These are phyloP conservation scores for Enteromius treurensis DNA, from an alignment of 2,797 vertebrate genomes.

Conservation along the genomic window DNA sequence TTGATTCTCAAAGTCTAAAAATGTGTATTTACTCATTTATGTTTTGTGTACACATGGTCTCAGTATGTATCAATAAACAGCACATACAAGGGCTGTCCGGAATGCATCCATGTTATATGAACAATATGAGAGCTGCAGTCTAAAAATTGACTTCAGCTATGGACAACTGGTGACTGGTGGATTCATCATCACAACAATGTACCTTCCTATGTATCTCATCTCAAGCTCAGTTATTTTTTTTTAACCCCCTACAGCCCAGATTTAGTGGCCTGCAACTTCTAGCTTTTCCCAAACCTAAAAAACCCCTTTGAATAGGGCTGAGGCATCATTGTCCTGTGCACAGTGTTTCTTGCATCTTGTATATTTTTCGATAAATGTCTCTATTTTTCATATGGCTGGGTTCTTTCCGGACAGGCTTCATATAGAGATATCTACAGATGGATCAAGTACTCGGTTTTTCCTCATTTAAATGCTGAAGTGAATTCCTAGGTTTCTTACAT, in stretches of 20 bases:
- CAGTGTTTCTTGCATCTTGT: not conserved
- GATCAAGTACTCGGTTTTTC: not conserved
- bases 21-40: not conserved
- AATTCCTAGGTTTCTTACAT: conserved; percentile 90
- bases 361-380: not conserved
- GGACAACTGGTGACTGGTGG: not conserved
- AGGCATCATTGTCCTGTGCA: not conserved
- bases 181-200: not conserved
- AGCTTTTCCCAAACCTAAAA: not conserved
- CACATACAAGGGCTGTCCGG: not conserved
- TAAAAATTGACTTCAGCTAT: not conserved
- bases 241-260: not conserved
- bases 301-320: not conserved
- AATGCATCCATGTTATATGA: not conserved
- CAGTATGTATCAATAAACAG: not conserved
- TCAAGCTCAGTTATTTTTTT: not conserved
- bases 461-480: conserved; percentile 29
- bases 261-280: not conserved
- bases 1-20: not conserved
- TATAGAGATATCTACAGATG: not conserved
- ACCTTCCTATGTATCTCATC: not conserved
- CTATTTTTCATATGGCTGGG: not conserved
- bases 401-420: not conserved
- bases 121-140: not conserved
- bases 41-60: not conserved